Evolutionary conservation across 2,797 vertebrate genomes (phyloP).

Genomic region (Psittacula echo): DNA sequence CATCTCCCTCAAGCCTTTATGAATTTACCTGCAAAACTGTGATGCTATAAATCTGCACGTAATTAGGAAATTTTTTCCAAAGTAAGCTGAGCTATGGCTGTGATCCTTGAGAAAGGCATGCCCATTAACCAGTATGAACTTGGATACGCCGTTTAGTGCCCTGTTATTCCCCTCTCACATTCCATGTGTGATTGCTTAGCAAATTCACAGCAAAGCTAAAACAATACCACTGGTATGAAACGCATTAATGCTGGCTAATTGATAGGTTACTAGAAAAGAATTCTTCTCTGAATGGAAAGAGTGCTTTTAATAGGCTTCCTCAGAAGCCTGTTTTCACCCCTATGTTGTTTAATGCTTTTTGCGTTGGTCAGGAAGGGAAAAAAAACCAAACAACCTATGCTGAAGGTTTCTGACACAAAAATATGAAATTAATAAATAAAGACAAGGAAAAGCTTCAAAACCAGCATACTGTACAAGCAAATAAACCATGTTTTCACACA

Average conservation of each 20-base stretch:
- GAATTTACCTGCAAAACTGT: not conserved
- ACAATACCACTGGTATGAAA: not conserved
- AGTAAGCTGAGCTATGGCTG: not conserved
- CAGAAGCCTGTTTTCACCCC: not conserved
- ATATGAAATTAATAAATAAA: not conserved
- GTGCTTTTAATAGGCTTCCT: not conserved
- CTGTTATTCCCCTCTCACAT: not conserved
- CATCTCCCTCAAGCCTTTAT: not conserved
- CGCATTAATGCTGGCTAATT: not conserved
- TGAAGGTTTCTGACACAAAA: not conserved
- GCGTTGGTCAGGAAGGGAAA: not conserved
- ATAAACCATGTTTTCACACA: not conserved
- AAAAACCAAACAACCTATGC: not conserved
- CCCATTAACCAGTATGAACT: not conserved
- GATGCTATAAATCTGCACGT: not conserved
- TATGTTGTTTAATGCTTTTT: not conserved
- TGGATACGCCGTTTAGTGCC: rapidly evolving
- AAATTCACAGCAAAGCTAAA: conserved; percentile 18
- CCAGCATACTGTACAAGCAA: not conserved
- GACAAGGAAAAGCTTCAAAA: not conserved
- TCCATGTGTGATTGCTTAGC: not conserved
- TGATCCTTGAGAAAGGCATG: not conserved
- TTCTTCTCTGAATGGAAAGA: not conserved
- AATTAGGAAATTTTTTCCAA: conserved; percentile 1
- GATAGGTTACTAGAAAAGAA: not conserved